Percentiles rank a stretch among this genome's conserved stretches.
phyloP scores from a whole-genome alignment of 2,113 vertebrate genomes.

The Anhinga rufa region DNA sequence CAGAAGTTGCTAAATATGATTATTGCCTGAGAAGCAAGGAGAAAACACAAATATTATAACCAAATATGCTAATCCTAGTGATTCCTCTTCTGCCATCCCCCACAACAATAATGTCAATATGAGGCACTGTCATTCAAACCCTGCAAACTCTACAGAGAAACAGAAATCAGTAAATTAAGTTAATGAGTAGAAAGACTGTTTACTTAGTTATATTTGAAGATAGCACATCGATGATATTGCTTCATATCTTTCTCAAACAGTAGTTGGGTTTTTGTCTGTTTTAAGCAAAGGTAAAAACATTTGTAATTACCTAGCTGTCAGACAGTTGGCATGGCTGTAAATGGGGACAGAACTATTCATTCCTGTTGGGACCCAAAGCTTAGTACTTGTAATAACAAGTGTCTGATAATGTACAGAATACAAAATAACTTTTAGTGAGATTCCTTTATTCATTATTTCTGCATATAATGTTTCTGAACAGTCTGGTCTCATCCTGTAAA shows the following conservation, averaged over 20 bases:
- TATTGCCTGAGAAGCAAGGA: constrained; percentile 28
- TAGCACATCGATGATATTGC: not conserved
- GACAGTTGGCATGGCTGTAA: not conserved
- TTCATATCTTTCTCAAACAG: not conserved
- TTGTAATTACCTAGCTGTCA: not conserved
- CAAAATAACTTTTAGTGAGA: not conserved
- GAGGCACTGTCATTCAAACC: not conserved
- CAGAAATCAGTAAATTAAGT: not conserved
- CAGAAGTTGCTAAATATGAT: constrained; percentile 56
- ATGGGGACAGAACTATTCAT: not conserved
- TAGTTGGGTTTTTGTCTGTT: not conserved
- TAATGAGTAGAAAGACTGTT: not conserved
- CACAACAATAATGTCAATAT: not conserved
- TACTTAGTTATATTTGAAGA: not conserved
- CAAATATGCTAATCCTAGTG: not conserved
- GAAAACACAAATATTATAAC: constrained; percentile 18
- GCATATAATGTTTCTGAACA: not conserved
- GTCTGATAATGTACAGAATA: not conserved
- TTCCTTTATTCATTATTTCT: not conserved
- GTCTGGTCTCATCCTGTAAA: not conserved
- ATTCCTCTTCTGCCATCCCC: not conserved
- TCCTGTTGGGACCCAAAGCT: not conserved
- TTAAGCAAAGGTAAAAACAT: not conserved
- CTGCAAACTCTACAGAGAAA: not conserved
- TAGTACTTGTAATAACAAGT: not conserved